phyloP scores from a whole-genome alignment of 1,140 invertebrate species.

The Mya arenaria region DNA sequence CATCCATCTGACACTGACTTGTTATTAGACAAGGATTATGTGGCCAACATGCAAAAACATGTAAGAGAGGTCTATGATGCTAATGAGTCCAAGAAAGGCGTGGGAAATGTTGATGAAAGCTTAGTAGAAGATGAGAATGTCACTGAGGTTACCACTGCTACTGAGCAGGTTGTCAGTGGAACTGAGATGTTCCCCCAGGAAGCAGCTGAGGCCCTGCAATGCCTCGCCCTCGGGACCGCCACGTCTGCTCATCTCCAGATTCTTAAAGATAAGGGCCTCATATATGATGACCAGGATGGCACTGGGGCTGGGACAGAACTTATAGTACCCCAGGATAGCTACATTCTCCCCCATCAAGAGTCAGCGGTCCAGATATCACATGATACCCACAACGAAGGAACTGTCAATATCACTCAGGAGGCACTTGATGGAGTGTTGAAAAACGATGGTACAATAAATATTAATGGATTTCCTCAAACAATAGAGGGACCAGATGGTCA shows the following conservation, averaged over 20 bases:
- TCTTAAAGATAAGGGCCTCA: constrained; percentile 44
- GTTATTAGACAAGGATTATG: constrained; percentile 63
- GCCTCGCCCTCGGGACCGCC: constrained; percentile 47
- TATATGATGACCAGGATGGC: neutral
- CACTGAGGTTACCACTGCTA: neutral
- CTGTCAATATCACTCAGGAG: neutral
- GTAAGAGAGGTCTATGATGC: constrained; percentile 53
- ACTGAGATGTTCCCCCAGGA: constrained; percentile 61
- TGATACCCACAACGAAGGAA: neutral
- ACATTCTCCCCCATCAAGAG: constrained; percentile 14
- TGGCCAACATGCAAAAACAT: constrained; percentile 68
- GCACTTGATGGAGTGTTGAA: constrained; percentile 42
- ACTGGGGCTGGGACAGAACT: constrained; percentile 20
- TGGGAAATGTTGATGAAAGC: neutral
- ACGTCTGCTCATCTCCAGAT: constrained; percentile 23
- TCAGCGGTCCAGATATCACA: no score
- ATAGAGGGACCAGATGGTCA: constrained; percentile 63
- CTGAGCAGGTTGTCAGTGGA: constrained; percentile 15
- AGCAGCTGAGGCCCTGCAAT: constrained; percentile 71
- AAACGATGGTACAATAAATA: constrained; percentile 49
- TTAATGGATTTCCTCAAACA: constrained; percentile 33
- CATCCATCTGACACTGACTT: constrained; percentile 73
- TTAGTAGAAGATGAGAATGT: constrained; percentile 23
- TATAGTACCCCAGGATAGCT: constrained; percentile 56
- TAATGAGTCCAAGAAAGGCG: constrained; percentile 17